Conservation (phyloP, 2,113 vertebrate genomes). For the Mustelus asterias region DNA sequence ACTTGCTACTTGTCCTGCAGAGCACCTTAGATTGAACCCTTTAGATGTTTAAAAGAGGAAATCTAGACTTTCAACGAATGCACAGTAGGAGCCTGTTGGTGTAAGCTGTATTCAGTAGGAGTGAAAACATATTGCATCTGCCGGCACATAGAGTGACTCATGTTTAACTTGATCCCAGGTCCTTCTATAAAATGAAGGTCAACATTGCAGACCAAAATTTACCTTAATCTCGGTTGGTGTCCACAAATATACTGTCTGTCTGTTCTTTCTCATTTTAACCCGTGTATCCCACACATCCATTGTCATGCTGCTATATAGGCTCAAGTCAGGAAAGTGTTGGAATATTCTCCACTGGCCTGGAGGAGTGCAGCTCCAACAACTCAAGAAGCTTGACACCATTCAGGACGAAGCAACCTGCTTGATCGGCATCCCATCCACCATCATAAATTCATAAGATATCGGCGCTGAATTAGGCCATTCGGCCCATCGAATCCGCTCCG, state of each 20-base stretch:
- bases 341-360: no score
- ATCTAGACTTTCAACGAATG: neutral
- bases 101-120: neutral
- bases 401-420: no score
- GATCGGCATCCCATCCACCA: no score
- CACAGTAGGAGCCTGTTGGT: neutral
- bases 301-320: neutral
- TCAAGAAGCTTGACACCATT: no score
- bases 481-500: no score
- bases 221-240: neutral
- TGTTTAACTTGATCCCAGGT: neutral
- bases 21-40: constrained; percentile 7
- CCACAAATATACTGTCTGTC: neutral
- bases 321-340: no score
- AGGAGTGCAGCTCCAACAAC: no score
- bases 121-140: neutral
- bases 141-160: neutral
- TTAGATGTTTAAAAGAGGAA: constrained; percentile 4
- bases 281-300: neutral
- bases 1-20: constrained; percentile 28
- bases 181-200: neutral
- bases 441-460: no score
- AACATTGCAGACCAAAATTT: neutral
- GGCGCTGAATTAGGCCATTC: no score
- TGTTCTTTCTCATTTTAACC: neutral